phyloP scores from a whole-genome alignment of 1,140 invertebrate genomes.

The Drosophila pruinosa region DNA sequence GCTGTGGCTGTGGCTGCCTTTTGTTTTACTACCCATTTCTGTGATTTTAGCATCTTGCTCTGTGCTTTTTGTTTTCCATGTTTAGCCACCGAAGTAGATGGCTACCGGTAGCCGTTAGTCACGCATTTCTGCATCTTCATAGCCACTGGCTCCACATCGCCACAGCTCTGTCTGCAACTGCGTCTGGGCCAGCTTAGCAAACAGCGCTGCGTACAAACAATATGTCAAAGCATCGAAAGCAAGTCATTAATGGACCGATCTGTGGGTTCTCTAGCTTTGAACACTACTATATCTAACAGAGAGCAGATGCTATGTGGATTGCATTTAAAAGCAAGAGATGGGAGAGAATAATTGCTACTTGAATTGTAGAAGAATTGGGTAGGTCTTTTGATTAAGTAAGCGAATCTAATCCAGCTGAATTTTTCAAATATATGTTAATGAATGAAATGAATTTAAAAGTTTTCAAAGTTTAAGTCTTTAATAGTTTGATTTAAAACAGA shows the following conservation, averaged over 20 bases:
- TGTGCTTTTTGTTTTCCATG: conserved; percentile 55
- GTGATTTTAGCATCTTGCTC: conserved; percentile 67
- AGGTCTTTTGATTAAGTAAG: no score
- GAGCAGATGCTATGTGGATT: not conserved
- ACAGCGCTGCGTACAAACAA: conserved; percentile 63
- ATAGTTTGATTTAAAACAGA: no score
- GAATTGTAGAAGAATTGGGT: no score
- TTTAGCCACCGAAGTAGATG: conserved; percentile 80
- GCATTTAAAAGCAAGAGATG: not conserved
- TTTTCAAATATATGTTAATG: no score
- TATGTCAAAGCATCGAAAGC: conserved; percentile 75
- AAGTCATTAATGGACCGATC: conserved; percentile 74
- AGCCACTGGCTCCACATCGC: conserved; percentile 12
- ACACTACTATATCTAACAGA: not conserved
- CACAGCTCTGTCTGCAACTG: conserved; percentile 8
- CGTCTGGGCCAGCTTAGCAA: conserved; percentile 43
- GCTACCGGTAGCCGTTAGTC: conserved; percentile 79
- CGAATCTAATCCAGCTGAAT: no score
- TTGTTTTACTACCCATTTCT: conserved; percentile 72
- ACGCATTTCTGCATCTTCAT: conserved; percentile 74
- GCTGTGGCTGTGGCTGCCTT: conserved; percentile 32
- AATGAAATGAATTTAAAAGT: no score
- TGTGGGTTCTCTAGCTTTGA: conserved; percentile 7
- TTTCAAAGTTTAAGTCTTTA: no score
- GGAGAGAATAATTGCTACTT: no score